Evolutionary conservation across 1,140 invertebrate genomes (phyloP), one percentile per base, ranked within the genome.

Genomic region (Meloidogyne exigua): DNA sequence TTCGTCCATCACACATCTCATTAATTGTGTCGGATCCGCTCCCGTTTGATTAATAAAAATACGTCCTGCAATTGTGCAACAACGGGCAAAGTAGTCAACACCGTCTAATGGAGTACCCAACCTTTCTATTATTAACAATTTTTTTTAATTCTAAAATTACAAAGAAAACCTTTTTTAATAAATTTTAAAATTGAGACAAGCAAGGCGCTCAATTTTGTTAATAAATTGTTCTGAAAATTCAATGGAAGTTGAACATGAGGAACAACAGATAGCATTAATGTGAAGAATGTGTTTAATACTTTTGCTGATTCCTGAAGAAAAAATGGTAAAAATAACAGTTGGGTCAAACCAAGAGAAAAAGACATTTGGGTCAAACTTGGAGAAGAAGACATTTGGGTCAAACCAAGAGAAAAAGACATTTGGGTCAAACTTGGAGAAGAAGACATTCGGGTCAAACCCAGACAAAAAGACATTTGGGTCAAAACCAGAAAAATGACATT

Each of bases 81-180:
- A 77, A 11, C 76, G 76, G 13, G 75, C 64, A n/a, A 78, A 74
- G 57, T 63, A 78, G 21, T 78, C 76, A 36, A 78, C 65, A 21
- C 76, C 76, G 36, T 78, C 76, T 15, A 26, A 68, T 18, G 76
- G 28, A 7, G 72, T 76, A 10, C 76, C 76, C 12, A 74, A 79
- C 25, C 36, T 64, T 18, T 75, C 76, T 78, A 21, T n/a, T 77
- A 11, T 44, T 76, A 18, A 65, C n/a, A n/a, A n/a, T 10, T 1
- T 64, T 28, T 67, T 28, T 23, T 12, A 18, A 65, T 42, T 23
- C 10, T 23, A 72, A 63, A 28, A 25, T 23, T 4, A 4, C 23
- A 23, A 32, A 32, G n/a, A 71, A 26, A 21, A 78, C 76, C 71
- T 79, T 76, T 78, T 39, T 78, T 66, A 57, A 78, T 70, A 32